phyloP scores from a whole-genome alignment of 2,797 vertebrate genomes.

The Psittacula derbiana region DNA sequence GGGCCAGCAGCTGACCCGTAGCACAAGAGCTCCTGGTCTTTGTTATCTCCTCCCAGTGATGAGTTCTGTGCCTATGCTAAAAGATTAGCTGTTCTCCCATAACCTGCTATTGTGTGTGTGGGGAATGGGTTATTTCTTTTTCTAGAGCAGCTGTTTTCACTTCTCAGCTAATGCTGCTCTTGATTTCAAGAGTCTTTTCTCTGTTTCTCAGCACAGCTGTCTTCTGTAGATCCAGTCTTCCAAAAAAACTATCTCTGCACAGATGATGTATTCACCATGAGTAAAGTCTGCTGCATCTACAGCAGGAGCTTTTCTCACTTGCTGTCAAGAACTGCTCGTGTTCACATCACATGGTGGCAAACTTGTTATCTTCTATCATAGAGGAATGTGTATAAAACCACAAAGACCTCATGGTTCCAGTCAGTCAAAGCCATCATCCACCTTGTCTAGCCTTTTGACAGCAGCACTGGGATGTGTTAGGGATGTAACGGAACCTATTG shows the following conservation, averaged over 20 bases:
- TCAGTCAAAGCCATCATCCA: background rate
- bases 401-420: background rate
- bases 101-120: background rate
- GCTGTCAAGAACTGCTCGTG: accelerated
- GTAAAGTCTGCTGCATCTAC: constrained; percentile 9
- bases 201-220: background rate
- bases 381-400: background rate
- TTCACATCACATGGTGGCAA: background rate
- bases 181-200: background rate
- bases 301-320: background rate
- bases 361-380: background rate
- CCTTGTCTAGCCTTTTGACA: background rate
- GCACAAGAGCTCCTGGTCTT: background rate
- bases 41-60: background rate
- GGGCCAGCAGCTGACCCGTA: background rate
- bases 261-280: background rate
- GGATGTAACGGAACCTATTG: background rate
- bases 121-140: background rate
- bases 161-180: background rate
- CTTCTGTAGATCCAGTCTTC: background rate
- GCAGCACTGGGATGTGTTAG: background rate
- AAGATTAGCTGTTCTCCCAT: constrained; percentile 18
- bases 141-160: background rate
- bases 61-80: background rate
- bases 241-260: background rate